phyloP scores from a whole-genome alignment of 2,888 invertebrate species.

The Hirtodrosophila cameraria region DNA sequence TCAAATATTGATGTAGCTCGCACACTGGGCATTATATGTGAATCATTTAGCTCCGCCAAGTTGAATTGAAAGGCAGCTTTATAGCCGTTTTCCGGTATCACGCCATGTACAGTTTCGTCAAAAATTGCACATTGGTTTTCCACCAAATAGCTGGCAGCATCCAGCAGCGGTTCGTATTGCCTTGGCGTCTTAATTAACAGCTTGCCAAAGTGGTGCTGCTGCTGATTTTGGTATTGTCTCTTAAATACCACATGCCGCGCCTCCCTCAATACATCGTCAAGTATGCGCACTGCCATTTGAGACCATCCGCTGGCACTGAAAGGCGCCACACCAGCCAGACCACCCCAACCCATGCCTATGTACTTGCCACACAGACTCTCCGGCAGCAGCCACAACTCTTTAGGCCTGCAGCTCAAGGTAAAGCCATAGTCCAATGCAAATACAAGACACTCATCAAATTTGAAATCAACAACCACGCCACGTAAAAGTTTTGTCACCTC shows the following conservation, averaged over 20 bases:
- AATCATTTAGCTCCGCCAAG: conserved; percentile 27
- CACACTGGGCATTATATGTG: neutral
- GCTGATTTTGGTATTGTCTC: fast-evolving
- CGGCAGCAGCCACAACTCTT: conserved; percentile 52
- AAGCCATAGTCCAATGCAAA: conserved; percentile 57
- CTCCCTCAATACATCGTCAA: conserved; percentile 23
- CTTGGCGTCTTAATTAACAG: conserved; percentile 2
- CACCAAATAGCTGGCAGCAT: conserved; percentile 30
- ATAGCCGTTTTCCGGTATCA: fast-evolving
- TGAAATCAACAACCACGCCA: conserved; percentile 20
- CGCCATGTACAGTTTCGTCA: neutral
- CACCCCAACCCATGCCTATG: conserved; percentile 18
- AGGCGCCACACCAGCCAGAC: conserved; percentile 24
- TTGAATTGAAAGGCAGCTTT: neutral
- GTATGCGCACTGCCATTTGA: neutral
- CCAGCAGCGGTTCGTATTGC: neutral
- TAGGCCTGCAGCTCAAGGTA: conserved; percentile 20
- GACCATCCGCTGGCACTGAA: conserved; percentile 29
- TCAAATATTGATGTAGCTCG: neutral
- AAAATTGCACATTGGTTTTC: conserved; percentile 11
- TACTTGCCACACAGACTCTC: neutral
- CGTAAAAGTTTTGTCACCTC: conserved; percentile 33
- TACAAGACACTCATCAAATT: conserved; percentile 39
- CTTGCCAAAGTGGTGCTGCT: conserved; percentile 24
- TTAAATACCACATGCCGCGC: conserved; percentile 2